Conservation (phyloP, 2,888 invertebrate genomes). For the Germaria angustata region DNA sequence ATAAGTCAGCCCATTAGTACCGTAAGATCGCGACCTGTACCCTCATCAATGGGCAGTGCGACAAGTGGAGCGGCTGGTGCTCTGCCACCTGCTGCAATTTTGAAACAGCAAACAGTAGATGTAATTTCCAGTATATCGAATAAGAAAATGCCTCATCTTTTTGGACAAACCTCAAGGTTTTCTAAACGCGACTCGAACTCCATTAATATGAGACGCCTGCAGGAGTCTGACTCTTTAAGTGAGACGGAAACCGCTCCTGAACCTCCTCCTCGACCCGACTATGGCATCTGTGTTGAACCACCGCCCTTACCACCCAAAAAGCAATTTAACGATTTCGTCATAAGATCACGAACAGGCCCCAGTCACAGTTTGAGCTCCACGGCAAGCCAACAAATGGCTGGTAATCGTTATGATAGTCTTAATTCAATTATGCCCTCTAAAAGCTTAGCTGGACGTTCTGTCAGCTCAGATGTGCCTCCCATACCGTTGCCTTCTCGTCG, state of each 20-base stretch:
- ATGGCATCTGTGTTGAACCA: constrained; percentile 83
- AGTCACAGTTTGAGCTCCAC: constrained; percentile 44
- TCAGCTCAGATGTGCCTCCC: constrained; percentile 81
- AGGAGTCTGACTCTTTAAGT: constrained; percentile 80
- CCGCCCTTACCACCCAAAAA: constrained; percentile 88
- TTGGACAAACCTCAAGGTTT: constrained; percentile 78
- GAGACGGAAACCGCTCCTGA: constrained; percentile 80
- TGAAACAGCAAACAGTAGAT: constrained; percentile 80
- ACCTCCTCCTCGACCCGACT: constrained; percentile 80
- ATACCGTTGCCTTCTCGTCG: constrained; percentile 83
- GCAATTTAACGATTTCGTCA: constrained; percentile 82
- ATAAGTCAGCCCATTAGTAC: constrained; percentile 63
- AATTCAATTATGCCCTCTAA: constrained; percentile 63
- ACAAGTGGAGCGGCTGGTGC: not conserved
- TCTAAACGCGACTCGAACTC: constrained; percentile 79
- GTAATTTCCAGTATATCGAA: constrained; percentile 80
- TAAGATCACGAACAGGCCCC: constrained; percentile 79
- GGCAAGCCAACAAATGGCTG: constrained; percentile 32
- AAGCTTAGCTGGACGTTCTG: constrained; percentile 31
- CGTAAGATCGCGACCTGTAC: constrained; percentile 72
- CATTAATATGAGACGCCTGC: constrained; percentile 80
- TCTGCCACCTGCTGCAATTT: constrained; percentile 68
- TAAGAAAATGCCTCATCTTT: constrained; percentile 80
- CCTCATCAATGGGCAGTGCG: constrained; percentile 38
- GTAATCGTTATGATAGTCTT: constrained; percentile 77